Evolutionary conservation across 2,113 vertebrate species (phyloP).

Genomic region (Chaetodon trifascialis): DNA sequence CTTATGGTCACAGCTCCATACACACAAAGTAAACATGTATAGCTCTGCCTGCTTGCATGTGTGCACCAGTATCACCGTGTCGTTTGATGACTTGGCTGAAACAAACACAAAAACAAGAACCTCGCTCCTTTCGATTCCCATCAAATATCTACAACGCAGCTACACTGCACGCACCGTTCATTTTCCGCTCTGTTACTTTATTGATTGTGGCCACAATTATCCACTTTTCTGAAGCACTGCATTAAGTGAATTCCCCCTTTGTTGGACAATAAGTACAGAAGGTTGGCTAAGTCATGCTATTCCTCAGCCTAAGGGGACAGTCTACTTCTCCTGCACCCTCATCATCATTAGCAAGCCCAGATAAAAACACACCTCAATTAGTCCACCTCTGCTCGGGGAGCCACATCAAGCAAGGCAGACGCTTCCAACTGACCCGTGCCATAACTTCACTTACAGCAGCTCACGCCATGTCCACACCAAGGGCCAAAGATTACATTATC

Average conservation of each 20-base stretch:
- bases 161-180: slow-evolving; percentile 78
- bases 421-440: slow-evolving; percentile 61
- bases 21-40: slow-evolving; percentile 37
- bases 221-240: slow-evolving; percentile 86
- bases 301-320: slow-evolving; percentile 84
- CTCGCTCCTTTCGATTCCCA: slow-evolving; percentile 57
- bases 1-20: slow-evolving; percentile 14
- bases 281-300: slow-evolving; percentile 82
- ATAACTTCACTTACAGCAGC: slow-evolving; percentile 40
- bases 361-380: slow-evolving; percentile 85
- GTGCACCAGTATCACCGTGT: slow-evolving; percentile 40
- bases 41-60: slow-evolving; percentile 39
- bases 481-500: slow-evolving; percentile 32
- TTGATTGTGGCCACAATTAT: slow-evolving; percentile 87
- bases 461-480: slow-evolving; percentile 24
- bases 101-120: slow-evolving; percentile 54
- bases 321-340: slow-evolving; percentile 77
- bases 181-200: slow-evolving; percentile 85
- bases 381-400: slow-evolving; percentile 72
- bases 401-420: slow-evolving; percentile 48
- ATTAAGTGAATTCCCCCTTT: slow-evolving; percentile 87
- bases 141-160: slow-evolving; percentile 67
- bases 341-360: slow-evolving; percentile 84
- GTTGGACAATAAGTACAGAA: slow-evolving; percentile 89
- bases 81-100: slow-evolving; percentile 56